Base-by-base conservation (phyloP, 1,140 invertebrate genomes). In the Drosophila dunni region DNA sequence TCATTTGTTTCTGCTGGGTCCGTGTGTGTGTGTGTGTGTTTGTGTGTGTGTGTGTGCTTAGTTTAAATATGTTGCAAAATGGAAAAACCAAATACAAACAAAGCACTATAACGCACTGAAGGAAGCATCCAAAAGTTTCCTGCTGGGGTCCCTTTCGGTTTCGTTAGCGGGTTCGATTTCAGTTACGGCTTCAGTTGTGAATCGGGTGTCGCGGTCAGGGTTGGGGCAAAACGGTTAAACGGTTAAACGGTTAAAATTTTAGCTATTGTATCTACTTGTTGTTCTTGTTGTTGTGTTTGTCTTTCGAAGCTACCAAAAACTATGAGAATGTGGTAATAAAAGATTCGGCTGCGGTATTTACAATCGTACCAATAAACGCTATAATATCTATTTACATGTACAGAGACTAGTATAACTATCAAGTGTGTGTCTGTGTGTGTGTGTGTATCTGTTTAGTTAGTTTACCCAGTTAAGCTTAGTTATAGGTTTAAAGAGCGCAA, bases 301-400 rank as follows among this genome's bases (percentile, higher is more conserved):
- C 53, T 73, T 44, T 68, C 66, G 29, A 73, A 73, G 44, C 63
- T 60, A 68, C 36, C 57, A 74, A 60, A 73, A 73, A 68, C 46
- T 64, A 61, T 60, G n/a, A 50, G 53, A 71, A 38, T 46, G 62
- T 66, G 42, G 65, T 61, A 44, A 38, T 34, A 53, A 68, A 34
- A 51, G 38, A 53, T 51, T 33, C 24, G 1, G 66, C 44, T 81
- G 75, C 68, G 76, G 68, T 86, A 86, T 86, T 82, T 86, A 86
- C 83, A 86, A 82, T 85, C 63, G 67, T 82, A 82, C 88, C 53
- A 64, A 75, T 75, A 71, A 29, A 5, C 64, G 70, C 69, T 73
- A 70, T 78, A 78, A 67, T 85, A 81, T 85, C 24, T 29, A 79
- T 79, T 15, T 74, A 69, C 36, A 86, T 82, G 79, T 79, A 82